Conservation (phyloP, 2,113 vertebrate genomes). For the Chamaea fasciata region DNA sequence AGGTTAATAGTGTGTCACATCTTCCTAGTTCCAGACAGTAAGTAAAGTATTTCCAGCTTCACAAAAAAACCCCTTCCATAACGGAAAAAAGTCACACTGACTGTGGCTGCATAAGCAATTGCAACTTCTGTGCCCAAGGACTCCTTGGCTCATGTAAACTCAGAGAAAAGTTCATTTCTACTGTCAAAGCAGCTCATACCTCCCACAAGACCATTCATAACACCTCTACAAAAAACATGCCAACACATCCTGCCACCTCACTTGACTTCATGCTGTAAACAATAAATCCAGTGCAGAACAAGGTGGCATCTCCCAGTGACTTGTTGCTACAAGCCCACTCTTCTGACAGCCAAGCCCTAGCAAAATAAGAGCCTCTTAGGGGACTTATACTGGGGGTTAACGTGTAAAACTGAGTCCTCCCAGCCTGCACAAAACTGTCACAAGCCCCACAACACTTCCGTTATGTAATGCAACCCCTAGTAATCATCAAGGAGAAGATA, state of each 20-base stretch:
- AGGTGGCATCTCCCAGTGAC: background rate
- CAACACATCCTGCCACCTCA: background rate
- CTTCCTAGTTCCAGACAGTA: background rate
- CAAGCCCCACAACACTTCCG: background rate
- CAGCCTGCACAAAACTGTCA: background rate
- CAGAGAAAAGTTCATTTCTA: background rate
- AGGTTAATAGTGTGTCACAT: background rate
- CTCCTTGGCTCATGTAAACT: background rate
- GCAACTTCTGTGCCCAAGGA: background rate
- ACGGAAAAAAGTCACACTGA: background rate
- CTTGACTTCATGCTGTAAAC: background rate
- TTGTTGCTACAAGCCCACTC: background rate
- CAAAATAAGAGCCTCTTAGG: background rate
- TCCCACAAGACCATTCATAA: background rate
- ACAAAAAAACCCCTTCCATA: background rate
- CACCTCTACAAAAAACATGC: background rate
- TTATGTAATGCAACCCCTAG: background rate
- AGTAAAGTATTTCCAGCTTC: background rate
- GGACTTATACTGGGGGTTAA: background rate
- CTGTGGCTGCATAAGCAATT: background rate
- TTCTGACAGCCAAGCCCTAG: background rate
- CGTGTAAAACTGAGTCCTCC: background rate
- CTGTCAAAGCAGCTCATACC: background rate
- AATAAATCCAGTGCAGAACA: background rate
- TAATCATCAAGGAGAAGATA: background rate